Base-by-base conservation (phyloP, 1,140 invertebrate species). In the honey bee (Apis mellifera) region DNA sequence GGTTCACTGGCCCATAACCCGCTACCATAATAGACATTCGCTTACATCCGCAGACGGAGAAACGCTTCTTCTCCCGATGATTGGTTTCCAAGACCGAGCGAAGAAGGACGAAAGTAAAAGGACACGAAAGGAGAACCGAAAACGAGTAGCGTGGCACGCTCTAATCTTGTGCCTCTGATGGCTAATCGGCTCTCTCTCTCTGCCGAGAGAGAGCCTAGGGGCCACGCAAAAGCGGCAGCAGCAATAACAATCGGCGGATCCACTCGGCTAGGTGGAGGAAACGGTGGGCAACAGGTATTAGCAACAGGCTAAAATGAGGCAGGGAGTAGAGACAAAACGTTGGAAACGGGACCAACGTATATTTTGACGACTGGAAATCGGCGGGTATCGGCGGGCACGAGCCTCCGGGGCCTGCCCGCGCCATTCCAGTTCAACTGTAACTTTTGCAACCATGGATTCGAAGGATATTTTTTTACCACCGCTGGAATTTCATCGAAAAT, bases 351-450 rank as follows among this genome's bases (percentile, higher is more conserved):
- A 91, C 88, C 90, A 90, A 92, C 90, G 91, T 92, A 92, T 92
- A 92, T 92, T 92, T 92, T 92, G 91, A 92, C 92, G 90, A 92
- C 88, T 92, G 89, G 57, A 91, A 92, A 91, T 92, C 88, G 88
- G 78, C 78, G 88, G 89, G 84, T 91, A 90, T 89, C 84, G 82
- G 13, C 76, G 82, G 76, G 82, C 71, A 74, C 57, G 32, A 54
- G 78, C 80, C 86, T 84, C 62, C 75, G 55, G 76, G 81, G 71
- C 50, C 21, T 9, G 7, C 52, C 59, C 2, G 54, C 76, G 7
- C 66, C 15, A 64, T 62, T n/a, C 5, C 55, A 19, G 21, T 79
- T 48, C 70, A 32, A 80, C 21, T 64, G 69, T 57, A 55, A 42
- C 32, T 42, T 42, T 23, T 12, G 26, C 26, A n/a, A 9, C 70